A percentile compares a stretch with the other conserved stretches of the same genome.
Conservation (phyloP, 1,140 invertebrate species). For the Calephelis virginiensis region DNA sequence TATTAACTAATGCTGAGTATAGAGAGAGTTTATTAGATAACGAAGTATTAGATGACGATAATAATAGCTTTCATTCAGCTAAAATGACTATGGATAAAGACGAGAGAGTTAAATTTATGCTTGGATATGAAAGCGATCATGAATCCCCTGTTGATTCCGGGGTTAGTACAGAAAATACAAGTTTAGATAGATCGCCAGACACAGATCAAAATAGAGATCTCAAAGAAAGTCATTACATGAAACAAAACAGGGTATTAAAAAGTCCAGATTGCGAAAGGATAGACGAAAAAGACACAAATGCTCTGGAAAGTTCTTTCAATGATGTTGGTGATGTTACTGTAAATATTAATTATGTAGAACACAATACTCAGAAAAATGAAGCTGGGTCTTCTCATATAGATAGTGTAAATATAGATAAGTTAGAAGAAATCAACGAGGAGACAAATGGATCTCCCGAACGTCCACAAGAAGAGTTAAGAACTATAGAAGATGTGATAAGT, state of each 20-base stretch:
- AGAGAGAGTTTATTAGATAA: slow-evolving; percentile 49
- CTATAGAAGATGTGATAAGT: slow-evolving; percentile 56
- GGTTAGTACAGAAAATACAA: slow-evolving; percentile 86
- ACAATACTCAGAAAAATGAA: slow-evolving; percentile 61
- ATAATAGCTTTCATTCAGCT: slow-evolving; percentile 54
- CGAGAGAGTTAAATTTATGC: slow-evolving; percentile 77
- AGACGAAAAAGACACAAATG: slow-evolving; percentile 50
- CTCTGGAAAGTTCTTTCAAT: slow-evolving; percentile 63
- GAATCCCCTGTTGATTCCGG: slow-evolving; percentile 83
- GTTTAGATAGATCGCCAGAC: slow-evolving; percentile 81
- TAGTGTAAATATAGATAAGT: slow-evolving; percentile 47
- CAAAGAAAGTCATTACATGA: slow-evolving; percentile 61
- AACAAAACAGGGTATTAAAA: slow-evolving; percentile 68
- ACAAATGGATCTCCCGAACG: slow-evolving; percentile 41
- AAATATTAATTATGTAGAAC: slow-evolving; percentile 62
- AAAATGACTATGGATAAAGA: slow-evolving; percentile 52
- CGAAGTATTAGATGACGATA: slow-evolving; percentile 47
- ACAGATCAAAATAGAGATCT: slow-evolving; percentile 70
- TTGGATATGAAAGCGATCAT: slow-evolving; percentile 74
- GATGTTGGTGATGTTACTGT: slow-evolving; percentile 53
- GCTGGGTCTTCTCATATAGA: slow-evolving; percentile 60
- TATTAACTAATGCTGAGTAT: slow-evolving; percentile 77
- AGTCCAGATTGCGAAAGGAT: slow-evolving; percentile 43
- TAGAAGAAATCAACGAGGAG: slow-evolving; percentile 46
- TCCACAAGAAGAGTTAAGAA: slow-evolving; percentile 46